These are phyloP conservation scores for Dunckerocampus dactyliophorus DNA, from an alignment of 2,113 vertebrate genomes.

Conservation along the genomic window DNA sequence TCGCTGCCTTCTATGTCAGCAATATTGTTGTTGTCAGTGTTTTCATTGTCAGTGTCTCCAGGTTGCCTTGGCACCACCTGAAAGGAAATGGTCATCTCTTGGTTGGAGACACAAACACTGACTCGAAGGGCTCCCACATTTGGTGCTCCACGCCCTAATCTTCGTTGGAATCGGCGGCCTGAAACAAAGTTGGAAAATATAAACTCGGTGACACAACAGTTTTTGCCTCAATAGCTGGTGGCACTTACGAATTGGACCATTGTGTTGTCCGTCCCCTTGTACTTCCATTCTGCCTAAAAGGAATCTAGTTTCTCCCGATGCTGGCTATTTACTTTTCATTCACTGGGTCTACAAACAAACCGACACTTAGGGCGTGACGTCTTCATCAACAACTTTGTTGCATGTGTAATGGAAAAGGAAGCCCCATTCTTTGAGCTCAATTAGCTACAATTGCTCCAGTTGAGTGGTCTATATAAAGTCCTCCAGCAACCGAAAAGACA, in stretches of 20 bases:
- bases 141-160: background rate
- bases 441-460: background rate
- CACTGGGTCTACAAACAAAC: no score
- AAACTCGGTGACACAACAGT: background rate
- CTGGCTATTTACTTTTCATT: no score
- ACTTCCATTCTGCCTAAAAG: conserved; percentile 5
- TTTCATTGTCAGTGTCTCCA: background rate
- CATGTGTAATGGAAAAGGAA: no score
- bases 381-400: no score
- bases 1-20: background rate
- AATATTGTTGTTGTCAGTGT: background rate
- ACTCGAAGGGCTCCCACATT: conserved; percentile 7
- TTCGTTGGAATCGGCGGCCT: conserved; percentile 4
- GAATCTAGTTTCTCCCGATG: background rate
- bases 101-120: conserved; percentile 3
- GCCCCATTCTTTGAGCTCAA: no score
- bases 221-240: no score
- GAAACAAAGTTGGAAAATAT: background rate
- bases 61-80: background rate
- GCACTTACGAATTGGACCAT: conserved; percentile 7
- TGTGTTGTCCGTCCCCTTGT: conserved; percentile 7
- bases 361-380: no score
- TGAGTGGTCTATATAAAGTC: background rate
- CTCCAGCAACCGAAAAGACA: background rate
- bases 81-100: conserved; percentile 5